phyloP scores from a whole-genome alignment of 2,797 vertebrate species.

The Clarias laeviceps region DNA sequence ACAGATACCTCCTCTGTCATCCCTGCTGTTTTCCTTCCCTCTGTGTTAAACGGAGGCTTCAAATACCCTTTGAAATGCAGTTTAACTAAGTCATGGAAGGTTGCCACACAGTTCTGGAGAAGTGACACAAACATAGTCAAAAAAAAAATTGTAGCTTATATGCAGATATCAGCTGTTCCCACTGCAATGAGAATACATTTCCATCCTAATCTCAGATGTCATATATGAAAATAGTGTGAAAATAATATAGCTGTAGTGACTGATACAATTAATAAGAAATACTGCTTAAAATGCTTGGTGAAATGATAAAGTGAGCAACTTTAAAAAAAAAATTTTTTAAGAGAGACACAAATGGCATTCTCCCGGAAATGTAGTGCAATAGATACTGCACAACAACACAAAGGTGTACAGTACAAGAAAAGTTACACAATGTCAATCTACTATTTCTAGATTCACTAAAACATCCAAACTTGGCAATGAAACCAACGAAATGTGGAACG shows the following conservation, averaged over 20 bases:
- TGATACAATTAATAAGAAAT: conserved; percentile 4
- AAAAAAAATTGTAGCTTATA: background rate
- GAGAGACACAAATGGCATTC: background rate
- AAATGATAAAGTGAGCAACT: background rate
- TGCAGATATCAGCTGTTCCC: background rate
- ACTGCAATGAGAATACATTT: background rate
- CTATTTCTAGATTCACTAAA: background rate
- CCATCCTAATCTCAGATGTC: background rate
- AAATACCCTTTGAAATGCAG: conserved; percentile 70
- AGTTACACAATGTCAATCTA: background rate
- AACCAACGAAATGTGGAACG: background rate
- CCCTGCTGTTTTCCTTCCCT: conserved; percentile 67
- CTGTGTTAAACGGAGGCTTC: conserved; percentile 71
- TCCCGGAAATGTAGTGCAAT: background rate
- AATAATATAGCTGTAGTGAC: background rate
- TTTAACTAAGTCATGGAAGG: conserved; percentile 69
- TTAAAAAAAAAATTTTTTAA: background rate
- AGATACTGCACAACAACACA: background rate
- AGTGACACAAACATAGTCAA: background rate
- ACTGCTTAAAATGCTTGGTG: background rate
- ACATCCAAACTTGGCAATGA: background rate
- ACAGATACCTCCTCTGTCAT: conserved; percentile 69
- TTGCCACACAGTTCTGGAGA: conserved; percentile 65
- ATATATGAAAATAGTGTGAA: background rate
- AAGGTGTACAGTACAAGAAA: background rate